phyloP scores from a whole-genome alignment of 2,888 invertebrate genomes.

The Meghimatium bilineatum region DNA sequence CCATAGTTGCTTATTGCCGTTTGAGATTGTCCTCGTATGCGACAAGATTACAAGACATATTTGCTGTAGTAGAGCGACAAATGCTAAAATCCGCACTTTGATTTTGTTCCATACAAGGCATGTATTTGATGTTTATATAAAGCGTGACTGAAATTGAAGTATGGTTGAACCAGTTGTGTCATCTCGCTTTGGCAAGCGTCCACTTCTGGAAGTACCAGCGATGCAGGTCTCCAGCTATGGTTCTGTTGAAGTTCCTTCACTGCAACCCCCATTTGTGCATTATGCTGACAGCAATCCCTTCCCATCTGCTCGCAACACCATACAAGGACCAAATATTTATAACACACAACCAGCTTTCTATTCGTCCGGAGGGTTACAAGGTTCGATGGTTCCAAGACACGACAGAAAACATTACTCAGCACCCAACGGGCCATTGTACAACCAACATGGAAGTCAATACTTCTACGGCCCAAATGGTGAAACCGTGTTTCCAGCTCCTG shows the following conservation, averaged over 20 bases:
- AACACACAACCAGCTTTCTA: constrained; percentile 30
- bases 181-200: constrained; percentile 53
- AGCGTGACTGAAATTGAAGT: neutral
- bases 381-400: neutral
- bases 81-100: no score
- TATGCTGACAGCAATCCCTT: constrained; percentile 7
- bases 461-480: constrained; percentile 52
- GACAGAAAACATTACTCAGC: constrained; percentile 30
- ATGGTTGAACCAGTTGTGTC: constrained; percentile 56
- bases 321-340: constrained; percentile 14
- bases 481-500: constrained; percentile 11
- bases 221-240: constrained; percentile 36
- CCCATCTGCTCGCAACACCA: constrained; percentile 38
- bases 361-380: constrained; percentile 13
- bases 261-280: neutral
- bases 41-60: no score
- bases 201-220: constrained; percentile 56
- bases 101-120: no score
- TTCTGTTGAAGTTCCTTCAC: constrained; percentile 17
- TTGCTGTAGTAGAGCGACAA: no score
- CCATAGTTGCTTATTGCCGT: no score
- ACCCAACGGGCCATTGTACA: constrained; percentile 9
- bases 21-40: no score
- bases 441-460: constrained; percentile 25
- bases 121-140: no score